Conservation (phyloP, 1,140 invertebrate species). For the Leptinotarsa defecta region DNA sequence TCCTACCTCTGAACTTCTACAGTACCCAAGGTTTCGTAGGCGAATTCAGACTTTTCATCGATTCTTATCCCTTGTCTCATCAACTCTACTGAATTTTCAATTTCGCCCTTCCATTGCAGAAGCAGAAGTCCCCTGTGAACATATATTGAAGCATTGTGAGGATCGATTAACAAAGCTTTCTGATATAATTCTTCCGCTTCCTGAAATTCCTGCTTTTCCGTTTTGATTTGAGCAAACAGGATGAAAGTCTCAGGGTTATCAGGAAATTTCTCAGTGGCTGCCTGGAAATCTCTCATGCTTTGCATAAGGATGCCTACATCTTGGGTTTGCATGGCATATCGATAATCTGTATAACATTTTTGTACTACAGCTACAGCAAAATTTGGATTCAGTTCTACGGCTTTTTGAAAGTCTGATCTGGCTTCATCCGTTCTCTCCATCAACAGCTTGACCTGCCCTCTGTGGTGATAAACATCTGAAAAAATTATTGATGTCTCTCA, state of each 20-base stretch:
- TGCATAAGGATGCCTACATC: slow-evolving; percentile 63
- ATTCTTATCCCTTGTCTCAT: slow-evolving; percentile 84
- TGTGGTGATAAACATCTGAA: slow-evolving; percentile 60
- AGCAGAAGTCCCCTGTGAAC: slow-evolving; percentile 86
- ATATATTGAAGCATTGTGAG: slow-evolving; percentile 81
- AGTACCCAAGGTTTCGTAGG: slow-evolving; percentile 91
- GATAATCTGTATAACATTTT: slow-evolving; percentile 84
- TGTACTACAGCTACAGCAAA: slow-evolving; percentile 86
- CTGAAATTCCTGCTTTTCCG: slow-evolving; percentile 80
- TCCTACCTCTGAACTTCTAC: slow-evolving; percentile 89
- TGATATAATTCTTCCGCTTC: slow-evolving; percentile 82
- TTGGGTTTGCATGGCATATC: slow-evolving; percentile 63
- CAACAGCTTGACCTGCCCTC: slow-evolving; percentile 79
- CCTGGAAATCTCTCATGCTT: slow-evolving; percentile 73
- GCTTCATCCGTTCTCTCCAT: slow-evolving; percentile 81
- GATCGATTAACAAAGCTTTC: slow-evolving; percentile 81
- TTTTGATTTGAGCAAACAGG: slow-evolving; percentile 72
- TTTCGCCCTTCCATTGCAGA: slow-evolving; percentile 80
- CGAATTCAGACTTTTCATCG: slow-evolving; percentile 92
- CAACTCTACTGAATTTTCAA: slow-evolving; percentile 77
- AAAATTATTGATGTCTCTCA: background rate
- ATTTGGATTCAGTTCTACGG: slow-evolving; percentile 78
- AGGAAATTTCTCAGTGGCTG: slow-evolving; percentile 78
- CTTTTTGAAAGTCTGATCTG: slow-evolving; percentile 80
- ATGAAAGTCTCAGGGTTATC: slow-evolving; percentile 83